Conservation (phyloP, 2,113 vertebrate species). For the Boleophthalmus pectinirostris region DNA sequence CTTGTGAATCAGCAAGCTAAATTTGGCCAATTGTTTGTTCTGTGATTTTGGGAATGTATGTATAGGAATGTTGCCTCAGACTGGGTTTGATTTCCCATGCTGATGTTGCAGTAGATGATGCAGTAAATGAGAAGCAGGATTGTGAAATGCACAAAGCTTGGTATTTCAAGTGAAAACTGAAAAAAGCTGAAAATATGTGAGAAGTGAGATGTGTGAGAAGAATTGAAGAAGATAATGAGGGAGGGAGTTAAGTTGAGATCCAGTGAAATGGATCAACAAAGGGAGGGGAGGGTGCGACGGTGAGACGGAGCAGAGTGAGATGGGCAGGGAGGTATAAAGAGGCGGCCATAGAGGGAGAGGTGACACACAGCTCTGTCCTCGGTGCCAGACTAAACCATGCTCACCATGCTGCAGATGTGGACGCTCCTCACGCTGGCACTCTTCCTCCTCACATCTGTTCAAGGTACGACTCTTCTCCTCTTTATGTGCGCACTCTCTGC, state of each 20-base stretch:
- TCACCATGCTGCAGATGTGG: conserved; percentile 74
- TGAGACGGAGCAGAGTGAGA: conserved; percentile 60
- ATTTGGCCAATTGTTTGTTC: background rate
- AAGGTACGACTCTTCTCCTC: conserved; percentile 74
- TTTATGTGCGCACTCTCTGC: conserved; percentile 51
- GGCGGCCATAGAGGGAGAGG: conserved; percentile 75
- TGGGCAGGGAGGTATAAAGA: conserved; percentile 74
- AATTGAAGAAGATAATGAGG: conserved; percentile 41
- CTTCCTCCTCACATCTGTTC: conserved; percentile 72
- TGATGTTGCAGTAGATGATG: conserved; percentile 2
- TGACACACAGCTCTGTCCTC: conserved; percentile 74
- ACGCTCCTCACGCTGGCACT: conserved; percentile 75
- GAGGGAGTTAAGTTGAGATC: conserved; percentile 58
- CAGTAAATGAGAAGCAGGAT: conserved; percentile 29
- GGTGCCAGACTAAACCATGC: conserved; percentile 76
- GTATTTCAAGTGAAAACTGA: conserved; percentile 46
- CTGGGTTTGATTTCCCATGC: conserved; percentile 19
- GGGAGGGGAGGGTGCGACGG: conserved; percentile 61
- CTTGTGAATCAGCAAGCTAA: conserved; percentile 1
- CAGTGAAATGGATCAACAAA: conserved; percentile 59
- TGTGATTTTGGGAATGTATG: background rate
- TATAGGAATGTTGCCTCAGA: background rate
- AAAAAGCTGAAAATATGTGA: conserved; percentile 53
- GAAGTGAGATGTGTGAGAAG: conserved; percentile 56
- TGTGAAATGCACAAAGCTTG: conserved; percentile 51